A percentile compares a stretch with the other conserved stretches of the same genome.
Conservation (phyloP, 2,888 invertebrate species). For the Acronicta leporina region DNA sequence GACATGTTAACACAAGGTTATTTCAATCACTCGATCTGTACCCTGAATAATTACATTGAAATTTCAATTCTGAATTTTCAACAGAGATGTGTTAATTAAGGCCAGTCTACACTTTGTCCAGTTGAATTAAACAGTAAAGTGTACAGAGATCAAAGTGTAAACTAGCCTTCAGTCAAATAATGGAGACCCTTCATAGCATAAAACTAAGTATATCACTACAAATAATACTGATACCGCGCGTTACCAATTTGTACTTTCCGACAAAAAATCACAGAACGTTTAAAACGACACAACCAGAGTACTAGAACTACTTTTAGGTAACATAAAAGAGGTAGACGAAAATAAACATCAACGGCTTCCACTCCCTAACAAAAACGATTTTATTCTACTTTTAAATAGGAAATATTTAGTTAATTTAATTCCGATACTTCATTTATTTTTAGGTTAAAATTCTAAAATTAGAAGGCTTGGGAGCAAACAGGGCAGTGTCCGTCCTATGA, state of each 20-base stretch:
- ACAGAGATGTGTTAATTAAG: slow-evolving; percentile 5
- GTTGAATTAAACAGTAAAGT: neutral
- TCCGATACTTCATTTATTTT: too few species aligned
- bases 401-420: neutral
- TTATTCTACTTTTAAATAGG: neutral
- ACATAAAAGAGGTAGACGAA: slow-evolving; percentile 68
- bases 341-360: slow-evolving; percentile 5
- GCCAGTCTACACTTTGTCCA: neutral
- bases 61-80: slow-evolving; percentile 18
- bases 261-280: slow-evolving; percentile 26
- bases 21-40: slow-evolving; percentile 14
- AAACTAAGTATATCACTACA: slow-evolving; percentile 14
- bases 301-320: slow-evolving; percentile 56
- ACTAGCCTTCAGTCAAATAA: slow-evolving; percentile 2
- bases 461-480: neutral
- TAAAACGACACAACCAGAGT: slow-evolving; percentile 42
- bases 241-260: slow-evolving; percentile 47
- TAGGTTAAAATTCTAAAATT: neutral
- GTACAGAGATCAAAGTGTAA: neutral
- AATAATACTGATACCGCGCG: slow-evolving; percentile 43
- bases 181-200: slow-evolving; percentile 5
- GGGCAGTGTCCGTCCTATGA: neutral
- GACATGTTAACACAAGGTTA: slow-evolving; percentile 6
- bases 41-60: slow-evolving; percentile 26
- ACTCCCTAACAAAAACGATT: slow-evolving; percentile 3